A percentile compares a stretch with the other conserved stretches of the same genome.
phyloP scores from a whole-genome alignment of 2,797 vertebrate species.

The Distichodus sexfasciatus region DNA sequence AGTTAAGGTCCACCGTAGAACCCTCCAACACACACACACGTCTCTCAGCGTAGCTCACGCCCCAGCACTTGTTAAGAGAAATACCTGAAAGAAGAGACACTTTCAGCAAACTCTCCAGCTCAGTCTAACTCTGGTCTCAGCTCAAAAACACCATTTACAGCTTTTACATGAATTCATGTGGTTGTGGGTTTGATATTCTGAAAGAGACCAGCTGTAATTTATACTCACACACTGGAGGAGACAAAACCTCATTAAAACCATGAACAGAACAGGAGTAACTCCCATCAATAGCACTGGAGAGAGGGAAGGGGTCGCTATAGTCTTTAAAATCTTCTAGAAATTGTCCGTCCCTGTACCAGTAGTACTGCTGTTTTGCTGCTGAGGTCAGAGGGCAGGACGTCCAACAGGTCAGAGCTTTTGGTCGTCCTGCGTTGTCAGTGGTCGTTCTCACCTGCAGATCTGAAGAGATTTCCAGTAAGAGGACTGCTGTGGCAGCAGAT shows the following conservation, averaged over 20 bases:
- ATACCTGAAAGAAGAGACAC: slow-evolving; percentile 49
- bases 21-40: slow-evolving; percentile 44
- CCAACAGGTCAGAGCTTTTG: not conserved
- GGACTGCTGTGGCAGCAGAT: not conserved
- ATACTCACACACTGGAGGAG: slow-evolving; percentile 14
- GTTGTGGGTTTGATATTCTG: too few species aligned
- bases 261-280: slow-evolving; percentile 5
- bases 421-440: not conserved
- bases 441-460: not conserved
- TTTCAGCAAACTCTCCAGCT: too few species aligned
- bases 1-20: not conserved
- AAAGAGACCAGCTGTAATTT: too few species aligned
- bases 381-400: slow-evolving; percentile 1
- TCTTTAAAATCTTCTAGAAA: accelerated
- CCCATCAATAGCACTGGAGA: too few species aligned
- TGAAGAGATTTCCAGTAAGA: not conserved
- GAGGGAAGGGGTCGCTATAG: not conserved
- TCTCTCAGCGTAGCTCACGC: slow-evolving; percentile 29
- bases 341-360: slow-evolving; percentile 7
- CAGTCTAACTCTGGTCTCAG: too few species aligned
- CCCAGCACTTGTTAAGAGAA: not conserved
- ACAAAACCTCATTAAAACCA: not conserved
- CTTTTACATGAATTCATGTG: too few species aligned
- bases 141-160: not conserved
- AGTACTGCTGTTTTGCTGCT: not conserved